A percentile compares a stretch with the other conserved stretches of the same genome.
These are phyloP conservation scores for Eristalinus aeneus DNA, from an alignment of 2,888 invertebrate genomes.

Conservation along the genomic window DNA sequence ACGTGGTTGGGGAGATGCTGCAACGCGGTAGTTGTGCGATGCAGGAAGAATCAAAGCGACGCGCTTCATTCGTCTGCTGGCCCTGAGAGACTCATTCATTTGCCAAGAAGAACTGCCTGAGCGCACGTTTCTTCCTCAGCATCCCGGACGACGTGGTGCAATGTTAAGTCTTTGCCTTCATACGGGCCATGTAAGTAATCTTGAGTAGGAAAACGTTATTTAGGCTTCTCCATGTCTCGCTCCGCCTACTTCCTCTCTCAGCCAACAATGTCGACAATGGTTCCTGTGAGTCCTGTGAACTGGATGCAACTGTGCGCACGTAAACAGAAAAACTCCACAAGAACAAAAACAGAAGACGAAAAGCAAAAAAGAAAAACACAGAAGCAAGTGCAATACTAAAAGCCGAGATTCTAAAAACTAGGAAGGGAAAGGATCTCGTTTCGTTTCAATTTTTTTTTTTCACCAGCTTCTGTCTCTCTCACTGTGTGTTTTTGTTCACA, in stretches of 20 bases:
- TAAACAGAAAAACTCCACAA: conserved; percentile 18
- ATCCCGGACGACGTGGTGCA: conserved; percentile 36
- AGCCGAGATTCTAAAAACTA: conserved; percentile 51
- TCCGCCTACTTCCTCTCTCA: background rate
- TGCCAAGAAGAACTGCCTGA: conserved; percentile 33
- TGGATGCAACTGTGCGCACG: conserved; percentile 43
- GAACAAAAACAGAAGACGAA: background rate
- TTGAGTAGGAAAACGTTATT: conserved; percentile 60
- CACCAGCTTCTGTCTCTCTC: background rate
- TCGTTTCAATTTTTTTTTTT: background rate
- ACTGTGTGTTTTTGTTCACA: conserved; percentile 46
- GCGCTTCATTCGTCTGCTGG: conserved; percentile 52
- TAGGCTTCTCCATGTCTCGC: conserved; percentile 18
- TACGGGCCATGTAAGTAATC: conserved; percentile 62
- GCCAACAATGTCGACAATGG: conserved; percentile 48
- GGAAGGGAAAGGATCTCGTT: conserved; percentile 60
- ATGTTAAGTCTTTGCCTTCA: conserved; percentile 69
- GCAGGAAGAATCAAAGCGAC: conserved; percentile 49
- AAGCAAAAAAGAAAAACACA: background rate
- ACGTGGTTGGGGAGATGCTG: conserved; percentile 23
- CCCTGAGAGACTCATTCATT: conserved; percentile 67
- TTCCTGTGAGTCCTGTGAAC: conserved; percentile 56
- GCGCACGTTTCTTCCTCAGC: conserved; percentile 19
- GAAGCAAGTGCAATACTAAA: conserved; percentile 49
- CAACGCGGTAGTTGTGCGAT: conserved; percentile 30